Evolutionary conservation across 2,888 invertebrate genomes (phyloP), one percentile per base, ranked within the genome.

Genomic region (Glyphotaelius pellucidus): DNA sequence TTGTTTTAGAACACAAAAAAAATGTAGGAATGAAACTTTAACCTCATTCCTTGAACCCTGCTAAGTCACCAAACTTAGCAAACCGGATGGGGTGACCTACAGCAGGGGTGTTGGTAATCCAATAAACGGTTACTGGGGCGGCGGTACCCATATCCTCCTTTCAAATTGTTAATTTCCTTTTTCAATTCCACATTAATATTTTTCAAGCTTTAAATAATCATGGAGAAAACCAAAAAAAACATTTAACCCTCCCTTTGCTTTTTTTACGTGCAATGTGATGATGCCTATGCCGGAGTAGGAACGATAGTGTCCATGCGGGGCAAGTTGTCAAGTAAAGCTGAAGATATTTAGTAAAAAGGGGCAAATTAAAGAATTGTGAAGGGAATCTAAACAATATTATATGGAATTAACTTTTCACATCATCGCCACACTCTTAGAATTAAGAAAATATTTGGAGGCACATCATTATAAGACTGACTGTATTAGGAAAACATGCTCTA

Each of bases 191-290:
- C 14, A 3, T 47, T 52, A 2, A 52, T 52, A 52, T 19, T 15
- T 52, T 52, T 52, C 19, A 52, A 52, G 19, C 52, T 52, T 52
- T 19, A 52, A 52, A 52, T 52, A 52, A 52, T 52, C 52, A 52
- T 3, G 19, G 52, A 52, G 15, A 52, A 52, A 19, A 52, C 52
- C 4, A 52, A 15, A 35, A n/a, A 35, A 52, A 52, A 19, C 14
- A 52, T 4, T 15, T 47, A 47, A 47, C 47, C 47, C 52, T n/a
- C 88, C 88, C 88, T n/a, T 67, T 67, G 15, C 88, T 32, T 85
- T 31, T 87, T 86, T 88, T 79, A 88, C 88, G 91, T 91, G 90
- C 91, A 91, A 90, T 79, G 80, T 67, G 88, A 90, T 92, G 88
- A 90, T 90, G 88, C 90, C 90, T 87, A 87, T 32, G 38, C 30